phyloP scores from a whole-genome alignment of 2,888 invertebrate genomes.

The Eupithecia abbreviata region DNA sequence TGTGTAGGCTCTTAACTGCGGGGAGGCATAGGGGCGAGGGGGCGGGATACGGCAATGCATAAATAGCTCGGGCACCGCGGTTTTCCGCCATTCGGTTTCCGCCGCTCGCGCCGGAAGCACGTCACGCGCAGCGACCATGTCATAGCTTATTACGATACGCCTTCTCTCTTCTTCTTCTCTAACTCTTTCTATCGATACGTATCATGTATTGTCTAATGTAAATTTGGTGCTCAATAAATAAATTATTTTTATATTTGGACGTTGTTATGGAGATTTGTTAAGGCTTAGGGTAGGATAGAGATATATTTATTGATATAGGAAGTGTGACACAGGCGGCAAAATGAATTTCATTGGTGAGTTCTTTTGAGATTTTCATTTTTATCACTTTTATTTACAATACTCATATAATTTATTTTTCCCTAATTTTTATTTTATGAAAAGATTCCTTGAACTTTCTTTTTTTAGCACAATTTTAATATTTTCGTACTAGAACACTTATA shows the following conservation, averaged over 20 bases:
- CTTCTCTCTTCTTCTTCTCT: conserved; percentile 58
- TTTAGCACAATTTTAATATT: not conserved
- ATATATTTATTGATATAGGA: conserved; percentile 50
- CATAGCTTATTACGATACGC: conserved; percentile 55
- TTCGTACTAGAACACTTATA: not conserved
- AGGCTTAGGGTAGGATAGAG: conserved; percentile 55
- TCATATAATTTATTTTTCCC: not conserved
- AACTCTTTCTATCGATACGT: conserved; percentile 75
- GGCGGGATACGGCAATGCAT: conserved; percentile 52
- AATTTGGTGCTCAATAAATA: conserved; percentile 78
- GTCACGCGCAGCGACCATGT: conserved; percentile 66
- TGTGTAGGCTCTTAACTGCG: conserved; percentile 70
- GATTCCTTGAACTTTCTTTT: conserved; percentile 4
- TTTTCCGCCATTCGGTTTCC: conserved; percentile 66
- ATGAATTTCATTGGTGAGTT: conserved; percentile 81
- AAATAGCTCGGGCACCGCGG: conserved; percentile 56
- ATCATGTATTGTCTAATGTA: conserved; percentile 77
- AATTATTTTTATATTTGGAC: conserved; percentile 75
- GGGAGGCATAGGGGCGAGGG: conserved; percentile 52
- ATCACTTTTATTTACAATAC: not conserved
- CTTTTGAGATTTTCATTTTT: conserved; percentile 4
- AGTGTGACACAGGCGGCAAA: conserved; percentile 63
- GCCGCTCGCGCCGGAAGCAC: conserved; percentile 64
- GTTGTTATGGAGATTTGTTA: conserved; percentile 72
- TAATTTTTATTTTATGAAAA: conserved; percentile 5